phyloP scores from a whole-genome alignment of 2,113 vertebrate species.

The Peromyscus californicus region DNA sequence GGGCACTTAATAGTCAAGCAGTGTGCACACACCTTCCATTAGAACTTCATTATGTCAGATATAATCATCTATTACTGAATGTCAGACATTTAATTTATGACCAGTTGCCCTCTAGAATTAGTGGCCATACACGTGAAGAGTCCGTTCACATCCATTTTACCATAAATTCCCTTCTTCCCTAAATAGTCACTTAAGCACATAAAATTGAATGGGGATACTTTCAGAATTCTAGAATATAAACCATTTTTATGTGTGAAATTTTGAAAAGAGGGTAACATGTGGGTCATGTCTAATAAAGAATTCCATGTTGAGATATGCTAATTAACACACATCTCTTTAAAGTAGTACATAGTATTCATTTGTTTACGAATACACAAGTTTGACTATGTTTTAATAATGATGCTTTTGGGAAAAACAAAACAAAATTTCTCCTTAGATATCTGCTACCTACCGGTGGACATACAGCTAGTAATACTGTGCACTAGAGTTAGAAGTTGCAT shows the following conservation, averaged over 20 bases:
- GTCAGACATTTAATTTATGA: conserved; percentile 92
- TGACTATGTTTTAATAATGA: not conserved
- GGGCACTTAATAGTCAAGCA: conserved; percentile 95
- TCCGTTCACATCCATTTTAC: conserved; percentile 87
- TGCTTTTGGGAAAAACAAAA: not conserved
- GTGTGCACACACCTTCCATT: conserved; percentile 93
- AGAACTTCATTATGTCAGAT: conserved; percentile 94
- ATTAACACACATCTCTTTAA: not conserved
- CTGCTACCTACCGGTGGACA: not conserved
- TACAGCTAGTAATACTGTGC: not conserved
- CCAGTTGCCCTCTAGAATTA: conserved; percentile 87
- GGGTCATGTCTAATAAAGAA: conserved; percentile 69
- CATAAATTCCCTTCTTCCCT: conserved; percentile 82
- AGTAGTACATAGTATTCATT: not conserved
- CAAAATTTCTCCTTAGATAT: not conserved
- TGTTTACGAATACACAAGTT: not conserved
- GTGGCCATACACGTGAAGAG: conserved; percentile 87
- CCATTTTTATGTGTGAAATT: conserved; percentile 78
- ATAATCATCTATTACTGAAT: conserved; percentile 92
- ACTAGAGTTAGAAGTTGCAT: not conserved
- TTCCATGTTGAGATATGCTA: conserved; percentile 56
- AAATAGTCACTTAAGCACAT: conserved; percentile 75
- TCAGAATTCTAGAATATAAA: conserved; percentile 63
- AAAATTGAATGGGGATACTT: conserved; percentile 79
- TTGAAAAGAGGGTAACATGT: conserved; percentile 67